Percentiles rank a stretch among this genome's conserved stretches.
Conservation (phyloP, 2,888 invertebrate genomes). For the Carterocephalus palaemon region DNA sequence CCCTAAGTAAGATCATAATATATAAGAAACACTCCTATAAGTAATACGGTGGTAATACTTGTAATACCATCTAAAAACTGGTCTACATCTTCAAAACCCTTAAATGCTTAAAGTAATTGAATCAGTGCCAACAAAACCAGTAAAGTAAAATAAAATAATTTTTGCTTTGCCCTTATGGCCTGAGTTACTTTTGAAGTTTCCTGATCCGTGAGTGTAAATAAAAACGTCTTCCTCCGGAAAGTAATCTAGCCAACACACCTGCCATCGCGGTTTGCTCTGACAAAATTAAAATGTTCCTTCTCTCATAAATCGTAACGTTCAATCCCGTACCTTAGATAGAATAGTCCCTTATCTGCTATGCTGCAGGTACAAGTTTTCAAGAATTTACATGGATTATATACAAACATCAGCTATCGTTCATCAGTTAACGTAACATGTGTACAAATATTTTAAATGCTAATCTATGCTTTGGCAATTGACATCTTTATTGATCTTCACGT, state of each 20-base stretch:
- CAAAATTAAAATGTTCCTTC: slow-evolving; percentile 22
- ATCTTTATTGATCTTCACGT: slow-evolving; percentile 44
- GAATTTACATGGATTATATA: slow-evolving; percentile 18
- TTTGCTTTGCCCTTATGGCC: too few relatives aligned
- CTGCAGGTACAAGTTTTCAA: slow-evolving; percentile 27
- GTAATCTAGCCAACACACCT: slow-evolving; percentile 8
- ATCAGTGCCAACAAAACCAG: too few relatives aligned
- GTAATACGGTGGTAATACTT: too few relatives aligned
- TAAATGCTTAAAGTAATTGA: too few relatives aligned
- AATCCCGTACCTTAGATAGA: slow-evolving; percentile 3
- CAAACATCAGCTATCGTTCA: slow-evolving; percentile 11
- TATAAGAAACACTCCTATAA: too few relatives aligned
- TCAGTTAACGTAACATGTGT: slow-evolving; percentile 13
- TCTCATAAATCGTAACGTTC: slow-evolving; percentile 11
- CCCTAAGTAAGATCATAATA: too few relatives aligned
- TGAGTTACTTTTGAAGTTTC: not conserved
- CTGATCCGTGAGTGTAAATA: slow-evolving; percentile 7
- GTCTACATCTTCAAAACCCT: too few relatives aligned
- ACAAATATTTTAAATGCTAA: slow-evolving; percentile 41
- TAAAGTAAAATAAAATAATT: too few relatives aligned
- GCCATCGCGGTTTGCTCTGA: slow-evolving; percentile 8
- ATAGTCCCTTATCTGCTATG: slow-evolving; percentile 11
- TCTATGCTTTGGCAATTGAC: slow-evolving; percentile 68
- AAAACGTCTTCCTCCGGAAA: slow-evolving; percentile 6
- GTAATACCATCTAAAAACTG: too few relatives aligned